Percentiles rank a stretch among this genome's conserved stretches.
phyloP scores from a whole-genome alignment of 2,113 vertebrate species.

The Tragelaphus strepsiceros region DNA sequence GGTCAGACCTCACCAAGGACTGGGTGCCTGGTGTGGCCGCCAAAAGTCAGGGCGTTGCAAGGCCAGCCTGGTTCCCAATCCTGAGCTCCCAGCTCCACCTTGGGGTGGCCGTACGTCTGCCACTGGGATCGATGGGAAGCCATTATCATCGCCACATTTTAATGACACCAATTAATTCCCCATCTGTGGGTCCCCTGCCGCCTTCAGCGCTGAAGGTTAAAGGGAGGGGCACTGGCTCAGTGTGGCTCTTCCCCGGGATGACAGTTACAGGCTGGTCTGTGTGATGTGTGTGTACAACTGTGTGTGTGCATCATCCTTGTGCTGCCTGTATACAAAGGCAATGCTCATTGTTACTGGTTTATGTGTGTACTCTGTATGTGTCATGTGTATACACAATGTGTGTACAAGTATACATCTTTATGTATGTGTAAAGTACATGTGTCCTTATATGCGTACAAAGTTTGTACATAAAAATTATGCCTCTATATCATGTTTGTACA shows the following conservation, averaged over 20 bases:
- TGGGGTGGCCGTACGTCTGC: conserved; percentile 88
- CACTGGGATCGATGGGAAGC: conserved; percentile 94
- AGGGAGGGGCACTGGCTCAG: conserved; percentile 86
- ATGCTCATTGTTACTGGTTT: background rate
- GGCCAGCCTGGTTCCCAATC: background rate
- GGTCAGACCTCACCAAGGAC: background rate
- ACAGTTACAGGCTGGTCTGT: conserved; percentile 44
- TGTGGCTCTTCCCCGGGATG: conserved; percentile 81
- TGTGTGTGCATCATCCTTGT: no score
- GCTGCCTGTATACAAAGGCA: background rate
- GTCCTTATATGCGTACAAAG: background rate
- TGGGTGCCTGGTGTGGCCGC: background rate
- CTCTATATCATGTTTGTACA: background rate
- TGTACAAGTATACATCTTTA: background rate
- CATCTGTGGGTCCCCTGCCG: conserved; percentile 91
- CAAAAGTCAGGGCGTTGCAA: background rate
- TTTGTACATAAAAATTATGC: background rate
- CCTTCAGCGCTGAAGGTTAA: conserved; percentile 92
- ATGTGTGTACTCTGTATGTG: background rate
- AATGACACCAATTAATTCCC: conserved; percentile 99
- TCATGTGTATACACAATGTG: background rate
- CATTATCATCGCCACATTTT: conserved; percentile 97
- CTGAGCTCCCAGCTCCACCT: conserved; percentile 86
- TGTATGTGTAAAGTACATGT: background rate
- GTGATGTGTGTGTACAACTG: no score